Evolutionary conservation across 2,888 invertebrate genomes (phyloP), one percentile per base, ranked within the genome.

Genomic region (Galerucella nymphaeae): DNA sequence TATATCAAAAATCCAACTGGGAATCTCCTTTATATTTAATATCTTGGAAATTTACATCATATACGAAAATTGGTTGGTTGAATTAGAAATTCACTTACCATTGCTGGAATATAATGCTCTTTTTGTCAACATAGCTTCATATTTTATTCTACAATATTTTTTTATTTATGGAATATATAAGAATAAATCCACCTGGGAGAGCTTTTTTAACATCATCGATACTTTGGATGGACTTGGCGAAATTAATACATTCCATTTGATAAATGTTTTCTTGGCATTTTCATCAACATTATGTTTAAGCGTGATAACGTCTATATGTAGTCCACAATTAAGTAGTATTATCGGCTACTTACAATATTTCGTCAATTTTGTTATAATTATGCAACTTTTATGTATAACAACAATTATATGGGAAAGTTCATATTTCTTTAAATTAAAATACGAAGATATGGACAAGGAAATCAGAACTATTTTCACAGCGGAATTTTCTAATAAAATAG

Each of bases 161-260:
- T 64, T 50, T 14, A 23, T 50, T n/a, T 48, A 20, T 64, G 45
- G 63, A 48, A 9, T 64, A 14, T 13, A 30, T 8, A 64, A 48
- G n/a, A 2, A 64, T 14, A n/a, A 64, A 14, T 4, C 4, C 1
- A 14, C 48, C 5, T 64, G 63, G 63, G 14, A n/a, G 2, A 14
- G 8, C 1, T 48, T 64, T n/a, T 64, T 64, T 1, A 64, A 45
- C 6, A 48, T 45, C 6, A 64, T 48, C 13, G 30, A 62, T 1
- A 41, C 5, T 20, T 41, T 62, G 18, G 42, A 62, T 18, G 30
- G 38, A 13, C 10, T 1, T 16, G 1, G 10, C 16, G 11, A 18
- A 9, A 18, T 18, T n/a, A 16, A 61, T 2, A 18, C 10, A 3
- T 38, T 2, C 1, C 38, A 61, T 61, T 9, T 18, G 9, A 3